Evolutionary conservation across 1,140 invertebrate genomes (phyloP).

Genomic region (Ganaspis sp.): DNA sequence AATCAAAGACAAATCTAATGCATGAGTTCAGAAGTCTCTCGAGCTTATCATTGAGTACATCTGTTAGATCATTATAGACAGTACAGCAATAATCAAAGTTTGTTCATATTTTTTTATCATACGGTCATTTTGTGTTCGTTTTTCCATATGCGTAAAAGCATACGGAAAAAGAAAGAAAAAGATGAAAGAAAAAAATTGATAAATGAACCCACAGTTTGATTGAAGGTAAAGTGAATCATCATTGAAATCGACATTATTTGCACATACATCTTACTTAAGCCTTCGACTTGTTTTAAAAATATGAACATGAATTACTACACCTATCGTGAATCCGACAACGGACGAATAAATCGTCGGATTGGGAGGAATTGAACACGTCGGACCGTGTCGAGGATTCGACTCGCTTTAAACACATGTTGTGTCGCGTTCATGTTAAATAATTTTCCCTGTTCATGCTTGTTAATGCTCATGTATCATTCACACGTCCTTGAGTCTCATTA

Average conservation of each 20-base stretch:
- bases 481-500: neutral
- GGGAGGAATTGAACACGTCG: conserved; percentile 3
- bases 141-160: no score
- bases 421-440: conserved; percentile 8
- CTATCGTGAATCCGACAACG: conserved; percentile 6
- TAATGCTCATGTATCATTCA: conserved; percentile 6
- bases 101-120: no score
- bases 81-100: no score
- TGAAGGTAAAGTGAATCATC: neutral
- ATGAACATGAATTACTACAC: conserved; percentile 22
- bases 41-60: no score
- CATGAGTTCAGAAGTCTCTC: no score
- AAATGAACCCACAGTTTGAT: neutral
- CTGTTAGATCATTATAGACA: no score
- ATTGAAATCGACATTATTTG: conserved; percentile 22
- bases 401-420: conserved; percentile 4
- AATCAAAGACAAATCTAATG: no score
- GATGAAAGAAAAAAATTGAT: neutral
- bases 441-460: neutral
- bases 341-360: conserved; percentile 16
- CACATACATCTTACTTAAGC: conserved; percentile 21
- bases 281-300: conserved; percentile 15
- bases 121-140: no score
- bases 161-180: neutral
- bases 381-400: conserved; percentile 12